Percentiles rank a stretch among this genome's conserved stretches.
Evolutionary conservation across 2,113 vertebrate species (phyloP).

Genomic region (Caranx melampygus): DNA sequence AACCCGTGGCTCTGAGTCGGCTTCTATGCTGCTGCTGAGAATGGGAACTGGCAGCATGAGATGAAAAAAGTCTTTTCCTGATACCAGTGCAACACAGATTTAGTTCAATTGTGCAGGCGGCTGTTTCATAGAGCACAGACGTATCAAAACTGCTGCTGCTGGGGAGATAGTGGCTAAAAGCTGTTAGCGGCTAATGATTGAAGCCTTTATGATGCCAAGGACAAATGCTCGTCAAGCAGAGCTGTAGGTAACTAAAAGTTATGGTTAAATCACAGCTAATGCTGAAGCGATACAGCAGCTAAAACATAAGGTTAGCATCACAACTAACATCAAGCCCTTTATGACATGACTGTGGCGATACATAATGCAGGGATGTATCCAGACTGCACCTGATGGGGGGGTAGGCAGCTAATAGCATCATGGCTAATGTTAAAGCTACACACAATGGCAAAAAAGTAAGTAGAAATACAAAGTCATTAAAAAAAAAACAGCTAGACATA

Average conservation of each 20-base stretch:
- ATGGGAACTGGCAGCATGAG: conserved; percentile 40
- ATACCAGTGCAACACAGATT: background rate
- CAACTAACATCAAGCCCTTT: background rate
- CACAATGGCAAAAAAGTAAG: too few species aligned
- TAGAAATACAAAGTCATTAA: background rate
- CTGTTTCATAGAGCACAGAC: background rate
- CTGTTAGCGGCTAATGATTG: too few species aligned
- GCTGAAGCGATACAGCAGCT: background rate
- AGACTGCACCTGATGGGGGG: too few species aligned
- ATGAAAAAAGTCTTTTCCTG: background rate
- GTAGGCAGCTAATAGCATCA: too few species aligned
- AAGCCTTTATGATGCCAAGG: too few species aligned
- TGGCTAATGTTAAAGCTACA: too few species aligned
- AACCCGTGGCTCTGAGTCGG: background rate
- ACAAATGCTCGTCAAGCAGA: too few species aligned
- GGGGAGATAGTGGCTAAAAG: background rate
- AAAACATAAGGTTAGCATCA: background rate
- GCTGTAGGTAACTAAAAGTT: too few species aligned
- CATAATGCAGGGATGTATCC: background rate
- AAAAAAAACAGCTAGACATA: background rate
- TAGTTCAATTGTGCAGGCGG: background rate
- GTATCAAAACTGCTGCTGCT: background rate
- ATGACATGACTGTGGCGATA: background rate
- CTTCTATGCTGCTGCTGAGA: background rate
- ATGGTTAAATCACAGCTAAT: too few species aligned